Evolutionary conservation across 2,888 invertebrate genomes (phyloP), one percentile per base, ranked within the genome.

Genomic region (Amiota communis): DNA sequence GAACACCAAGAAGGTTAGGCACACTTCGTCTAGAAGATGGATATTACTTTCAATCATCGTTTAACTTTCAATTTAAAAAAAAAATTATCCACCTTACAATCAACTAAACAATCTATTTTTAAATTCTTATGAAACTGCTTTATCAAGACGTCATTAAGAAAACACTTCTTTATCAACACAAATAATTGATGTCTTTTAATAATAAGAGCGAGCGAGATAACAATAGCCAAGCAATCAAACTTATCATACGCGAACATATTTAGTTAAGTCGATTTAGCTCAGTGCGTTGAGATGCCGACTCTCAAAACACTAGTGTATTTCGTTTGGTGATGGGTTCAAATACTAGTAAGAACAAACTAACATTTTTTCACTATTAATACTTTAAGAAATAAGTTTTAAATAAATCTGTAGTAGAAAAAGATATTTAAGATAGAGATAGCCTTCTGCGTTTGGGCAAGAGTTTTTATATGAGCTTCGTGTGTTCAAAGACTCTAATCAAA

Each of bases 361-460:
- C 1, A 59, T 20, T 63, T 67, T 4, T 49, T 15, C 11, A n/a
- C 36, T 63, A 48, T 70, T 36, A 36, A 36, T 6, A 36, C 0
- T 6, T 36, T 36, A 36, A 6, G 36, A 36, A 6, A 36, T 6
- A 6, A 1, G 36, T 2, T 2, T 6, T 36, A 36, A 36, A 23
- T 23, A 23, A 2, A 23, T 23, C 23, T 23, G 3, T 23, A 3
- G 23, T 23, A 23, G 23, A 23, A 23, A n/a, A n/a, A n/a, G n/a
- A n/a, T n/a, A n/a, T n/a, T 23, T 2, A 23, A 2, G 23, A 23
- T 1, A 3, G 23, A 23, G 23, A 36, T 0, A 36, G 64, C 88
- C 89, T 88, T 88, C 83, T 81, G 81, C 78, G 79, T 74, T 80
- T 79, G 81, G 88, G 88, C 89, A 88, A 80, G 89, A 84, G 89